Conservation (phyloP, 2,888 invertebrate genomes). For the Carpatolechia fugitivella region DNA sequence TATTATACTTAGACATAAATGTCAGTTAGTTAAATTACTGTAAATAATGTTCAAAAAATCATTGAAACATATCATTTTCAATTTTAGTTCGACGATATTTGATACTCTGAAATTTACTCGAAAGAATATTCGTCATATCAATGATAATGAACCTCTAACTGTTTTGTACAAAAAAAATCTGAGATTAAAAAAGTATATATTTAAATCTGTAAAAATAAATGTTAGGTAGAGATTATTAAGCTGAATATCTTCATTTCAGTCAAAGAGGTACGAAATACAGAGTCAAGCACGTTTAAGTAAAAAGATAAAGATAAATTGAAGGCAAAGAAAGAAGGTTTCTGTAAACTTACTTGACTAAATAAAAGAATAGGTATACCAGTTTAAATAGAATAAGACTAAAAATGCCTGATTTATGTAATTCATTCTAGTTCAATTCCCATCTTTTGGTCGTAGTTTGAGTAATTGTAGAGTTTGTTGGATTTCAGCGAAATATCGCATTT, state of each 20-base stretch:
- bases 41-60: slow-evolving; percentile 23
- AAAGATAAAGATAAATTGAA: no score
- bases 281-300: no score
- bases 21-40: slow-evolving; percentile 47
- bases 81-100: background rate
- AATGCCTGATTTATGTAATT: background rate
- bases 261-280: no score
- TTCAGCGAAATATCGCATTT: no score
- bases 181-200: background rate
- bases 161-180: background rate
- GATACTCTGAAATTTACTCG: background rate
- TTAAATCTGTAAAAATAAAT: background rate
- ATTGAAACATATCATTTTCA: slow-evolving; percentile 48
- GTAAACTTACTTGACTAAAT: no score
- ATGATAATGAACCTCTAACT: background rate
- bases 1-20: slow-evolving; percentile 34
- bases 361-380: no score
- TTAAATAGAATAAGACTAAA: background rate
- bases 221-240: background rate
- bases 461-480: no score
- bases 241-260: no score
- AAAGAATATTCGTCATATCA: slow-evolving; percentile 2
- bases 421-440: background rate
- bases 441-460: background rate
- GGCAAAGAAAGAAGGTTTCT: no score